Conservation (phyloP, 2,113 vertebrate genomes). For the Hucho hucho region DNA sequence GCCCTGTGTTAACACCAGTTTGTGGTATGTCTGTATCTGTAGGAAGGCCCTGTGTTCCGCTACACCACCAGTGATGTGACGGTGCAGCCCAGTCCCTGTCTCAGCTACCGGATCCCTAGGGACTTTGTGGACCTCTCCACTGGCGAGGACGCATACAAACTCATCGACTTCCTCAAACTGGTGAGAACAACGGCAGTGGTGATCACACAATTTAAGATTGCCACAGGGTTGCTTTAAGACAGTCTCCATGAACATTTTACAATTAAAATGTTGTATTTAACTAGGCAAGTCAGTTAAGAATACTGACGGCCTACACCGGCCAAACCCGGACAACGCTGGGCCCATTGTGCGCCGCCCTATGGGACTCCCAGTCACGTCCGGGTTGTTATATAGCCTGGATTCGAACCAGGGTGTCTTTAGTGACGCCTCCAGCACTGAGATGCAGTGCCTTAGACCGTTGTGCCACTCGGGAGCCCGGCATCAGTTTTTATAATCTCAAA, state of each 20-base stretch:
- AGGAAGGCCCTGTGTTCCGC: conserved; percentile 91
- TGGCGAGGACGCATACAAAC: conserved; percentile 92
- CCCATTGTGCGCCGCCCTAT: no score
- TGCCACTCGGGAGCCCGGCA: background rate
- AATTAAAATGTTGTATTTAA: background rate
- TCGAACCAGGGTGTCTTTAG: no score
- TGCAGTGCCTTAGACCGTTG: no score
- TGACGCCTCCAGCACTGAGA: no score
- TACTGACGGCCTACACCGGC: no score
- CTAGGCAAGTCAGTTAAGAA: no score
- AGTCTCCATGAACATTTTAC: no score
- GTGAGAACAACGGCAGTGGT: conserved; percentile 57
- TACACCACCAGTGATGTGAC: conserved; percentile 89
- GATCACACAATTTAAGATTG: background rate
- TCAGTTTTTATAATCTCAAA: background rate
- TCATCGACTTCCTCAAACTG: conserved; percentile 97
- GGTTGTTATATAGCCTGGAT: no score
- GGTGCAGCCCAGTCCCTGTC: conserved; percentile 93
- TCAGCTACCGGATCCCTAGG: conserved; percentile 92
- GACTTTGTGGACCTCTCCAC: conserved; percentile 95
- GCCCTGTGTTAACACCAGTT: conserved; percentile 66
- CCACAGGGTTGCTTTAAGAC: no score
- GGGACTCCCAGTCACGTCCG: no score
- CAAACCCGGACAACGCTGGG: no score
- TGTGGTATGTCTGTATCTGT: background rate